Evolutionary conservation across 2,113 vertebrate genomes (phyloP).

Genomic region (Desmodus rotundus): DNA sequence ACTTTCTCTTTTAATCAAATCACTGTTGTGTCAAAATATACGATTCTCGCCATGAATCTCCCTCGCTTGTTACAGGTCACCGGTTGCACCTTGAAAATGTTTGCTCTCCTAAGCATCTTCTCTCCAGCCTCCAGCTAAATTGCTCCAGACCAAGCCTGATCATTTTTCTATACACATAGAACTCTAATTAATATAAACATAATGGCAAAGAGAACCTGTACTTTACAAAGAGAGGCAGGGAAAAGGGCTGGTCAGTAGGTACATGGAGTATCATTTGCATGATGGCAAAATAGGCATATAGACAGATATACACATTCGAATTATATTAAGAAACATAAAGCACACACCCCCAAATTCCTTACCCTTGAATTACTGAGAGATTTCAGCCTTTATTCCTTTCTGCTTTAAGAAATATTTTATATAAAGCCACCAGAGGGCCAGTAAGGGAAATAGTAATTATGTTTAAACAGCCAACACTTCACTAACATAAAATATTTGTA

Average conservation of each 20-base stretch:
- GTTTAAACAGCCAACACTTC: constrained; percentile 73
- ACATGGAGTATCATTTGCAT: neutral
- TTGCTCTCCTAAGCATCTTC: constrained; percentile 93
- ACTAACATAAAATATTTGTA: constrained; percentile 78
- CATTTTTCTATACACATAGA: constrained; percentile 85
- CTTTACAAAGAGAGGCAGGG: constrained; percentile 54
- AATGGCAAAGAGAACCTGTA: constrained; percentile 69
- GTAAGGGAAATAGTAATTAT: constrained; percentile 64
- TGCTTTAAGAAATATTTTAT: constrained; percentile 63
- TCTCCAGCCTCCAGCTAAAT: constrained; percentile 86
- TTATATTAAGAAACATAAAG: constrained; percentile 37
- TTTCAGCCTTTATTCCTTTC: constrained; percentile 59
- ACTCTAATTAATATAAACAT: constrained; percentile 86
- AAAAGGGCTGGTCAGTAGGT: neutral
- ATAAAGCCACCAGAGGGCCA: constrained; percentile 57
- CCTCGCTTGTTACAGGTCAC: constrained; percentile 92
- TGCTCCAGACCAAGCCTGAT: constrained; percentile 84
- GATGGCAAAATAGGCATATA: neutral
- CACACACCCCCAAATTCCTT: neutral
- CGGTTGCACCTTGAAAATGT: constrained; percentile 97
- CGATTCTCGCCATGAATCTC: constrained; percentile 95
- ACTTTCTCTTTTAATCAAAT: constrained; percentile 99
- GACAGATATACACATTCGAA: neutral
- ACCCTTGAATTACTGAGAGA: constrained; percentile 22
- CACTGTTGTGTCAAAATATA: constrained; percentile 93